These are phyloP conservation scores for Oxytorus armatus DNA, from an alignment of 2,888 invertebrate species.

Conservation along the genomic window DNA sequence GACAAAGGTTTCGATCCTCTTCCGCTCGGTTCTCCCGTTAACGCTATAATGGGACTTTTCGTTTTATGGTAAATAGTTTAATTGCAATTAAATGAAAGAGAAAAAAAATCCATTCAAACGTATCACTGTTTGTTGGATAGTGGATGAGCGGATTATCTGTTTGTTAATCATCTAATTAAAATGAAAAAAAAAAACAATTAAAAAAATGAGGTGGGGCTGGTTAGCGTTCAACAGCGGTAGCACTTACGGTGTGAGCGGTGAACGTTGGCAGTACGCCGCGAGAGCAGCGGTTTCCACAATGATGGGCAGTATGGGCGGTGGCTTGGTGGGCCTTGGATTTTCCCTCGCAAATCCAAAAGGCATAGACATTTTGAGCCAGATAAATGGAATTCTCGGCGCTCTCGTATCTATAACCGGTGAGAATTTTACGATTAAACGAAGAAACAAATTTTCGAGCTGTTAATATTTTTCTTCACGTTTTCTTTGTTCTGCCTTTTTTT, in stretches of 20 bases:
- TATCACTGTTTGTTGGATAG: background rate
- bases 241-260: slow-evolving; percentile 92
- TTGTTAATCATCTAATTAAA: slow-evolving; percentile 10
- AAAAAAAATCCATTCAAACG: too few relatives aligned
- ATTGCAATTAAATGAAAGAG: too few relatives aligned
- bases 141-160: too few relatives aligned
- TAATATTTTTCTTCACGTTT: background rate
- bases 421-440: background rate
- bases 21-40: slow-evolving; percentile 94
- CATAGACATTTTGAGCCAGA: slow-evolving; percentile 93
- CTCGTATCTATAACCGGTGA: slow-evolving; percentile 94
- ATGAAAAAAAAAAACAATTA: background rate
- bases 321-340: slow-evolving; percentile 88
- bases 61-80: slow-evolving; percentile 89
- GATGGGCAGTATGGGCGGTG: slow-evolving; percentile 96
- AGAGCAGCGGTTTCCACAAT: slow-evolving; percentile 95
- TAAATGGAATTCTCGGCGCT: slow-evolving; percentile 95
- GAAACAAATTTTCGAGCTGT: background rate
- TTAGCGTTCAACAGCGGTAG: slow-evolving; percentile 97
- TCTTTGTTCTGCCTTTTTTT: background rate
- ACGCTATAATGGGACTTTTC: slow-evolving; percentile 95
- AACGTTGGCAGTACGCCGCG: slow-evolving; percentile 96
- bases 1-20: slow-evolving; percentile 90
- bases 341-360: slow-evolving; percentile 88
- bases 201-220: slow-evolving; percentile 92